A percentile compares a stretch with the other conserved stretches of the same genome.
These are phyloP conservation scores for Sepiola atlantica DNA, from an alignment of 2,888 invertebrate genomes.

Conservation along the genomic window DNA sequence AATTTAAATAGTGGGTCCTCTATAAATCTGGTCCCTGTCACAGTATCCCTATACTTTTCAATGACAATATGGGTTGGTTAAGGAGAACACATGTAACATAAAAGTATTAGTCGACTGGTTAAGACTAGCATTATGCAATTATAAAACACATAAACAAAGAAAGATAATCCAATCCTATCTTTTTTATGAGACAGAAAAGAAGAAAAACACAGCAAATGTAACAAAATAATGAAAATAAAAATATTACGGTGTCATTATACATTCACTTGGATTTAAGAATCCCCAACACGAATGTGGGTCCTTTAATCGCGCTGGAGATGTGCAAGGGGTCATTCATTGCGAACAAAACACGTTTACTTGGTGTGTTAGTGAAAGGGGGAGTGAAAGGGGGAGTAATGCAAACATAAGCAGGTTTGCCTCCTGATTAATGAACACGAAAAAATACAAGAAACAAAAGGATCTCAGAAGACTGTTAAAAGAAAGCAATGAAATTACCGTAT, in stretches of 20 bases:
- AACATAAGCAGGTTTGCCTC: not conserved
- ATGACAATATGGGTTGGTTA: too few relatives aligned
- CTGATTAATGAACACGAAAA: not conserved
- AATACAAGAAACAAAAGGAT: not conserved
- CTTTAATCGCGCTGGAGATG: not conserved
- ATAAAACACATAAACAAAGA: too few relatives aligned
- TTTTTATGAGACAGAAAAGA: not conserved
- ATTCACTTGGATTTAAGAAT: not conserved
- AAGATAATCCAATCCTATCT: too few relatives aligned
- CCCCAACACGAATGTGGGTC: not conserved
- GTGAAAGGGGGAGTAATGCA: not conserved
- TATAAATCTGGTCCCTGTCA: too few relatives aligned
- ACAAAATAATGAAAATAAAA: not conserved
- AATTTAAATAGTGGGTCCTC: too few relatives aligned
- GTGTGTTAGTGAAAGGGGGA: not conserved
- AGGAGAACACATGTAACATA: too few relatives aligned
- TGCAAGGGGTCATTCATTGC: not conserved
- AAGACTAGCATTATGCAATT: too few relatives aligned
- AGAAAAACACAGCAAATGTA: not conserved
- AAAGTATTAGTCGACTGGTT: too few relatives aligned
- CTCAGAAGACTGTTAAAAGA: not conserved
- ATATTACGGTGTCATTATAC: not conserved
- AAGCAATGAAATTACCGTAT: slow-evolving; percentile 19
- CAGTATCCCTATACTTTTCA: too few relatives aligned
- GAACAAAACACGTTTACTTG: not conserved